Conservation (phyloP, 2,888 invertebrate species). For the Euplexia lucipara region DNA sequence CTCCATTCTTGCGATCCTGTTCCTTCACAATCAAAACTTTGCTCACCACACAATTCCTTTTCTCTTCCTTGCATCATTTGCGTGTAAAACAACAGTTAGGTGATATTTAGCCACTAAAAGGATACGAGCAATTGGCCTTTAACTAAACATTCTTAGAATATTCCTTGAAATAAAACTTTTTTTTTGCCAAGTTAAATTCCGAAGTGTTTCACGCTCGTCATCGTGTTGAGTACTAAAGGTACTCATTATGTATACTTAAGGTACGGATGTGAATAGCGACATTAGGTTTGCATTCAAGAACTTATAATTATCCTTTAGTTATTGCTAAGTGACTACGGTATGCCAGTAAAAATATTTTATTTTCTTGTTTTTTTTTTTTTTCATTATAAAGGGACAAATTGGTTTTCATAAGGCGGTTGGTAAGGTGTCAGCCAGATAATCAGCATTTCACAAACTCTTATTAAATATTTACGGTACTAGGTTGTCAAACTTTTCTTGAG, state of each 20-base stretch:
- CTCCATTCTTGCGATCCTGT: too few relatives aligned
- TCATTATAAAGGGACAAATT: conserved; percentile 20
- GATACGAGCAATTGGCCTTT: conserved; percentile 19
- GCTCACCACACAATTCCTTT: too few relatives aligned
- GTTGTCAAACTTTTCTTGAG: neutral
- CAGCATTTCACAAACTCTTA: neutral
- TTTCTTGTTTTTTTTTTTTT: conserved; percentile 24
- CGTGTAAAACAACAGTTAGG: neutral
- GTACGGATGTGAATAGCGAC: conserved; percentile 49
- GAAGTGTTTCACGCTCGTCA: conserved; percentile 39
- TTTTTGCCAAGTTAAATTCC: conserved; percentile 11
- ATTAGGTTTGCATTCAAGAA: conserved; percentile 40
- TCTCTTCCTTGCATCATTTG: too few relatives aligned
- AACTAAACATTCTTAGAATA: conserved; percentile 15
- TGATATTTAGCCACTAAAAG: conserved; percentile 39
- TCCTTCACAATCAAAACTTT: too few relatives aligned
- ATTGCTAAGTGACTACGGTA: conserved; percentile 20
- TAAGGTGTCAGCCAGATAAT: neutral
- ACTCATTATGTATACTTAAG: conserved; percentile 44
- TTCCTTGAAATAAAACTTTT: conserved; percentile 12
- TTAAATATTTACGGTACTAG: neutral
- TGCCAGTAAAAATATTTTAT: conserved; percentile 21
- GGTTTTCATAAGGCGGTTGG: conserved; percentile 1
- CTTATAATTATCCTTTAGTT: conserved; percentile 47
- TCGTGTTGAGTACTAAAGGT: conserved; percentile 16